Percentiles rank a stretch among this genome's conserved stretches.
Conservation (phyloP, 2,113 vertebrate genomes). For the Psittacula cyanocephala region DNA sequence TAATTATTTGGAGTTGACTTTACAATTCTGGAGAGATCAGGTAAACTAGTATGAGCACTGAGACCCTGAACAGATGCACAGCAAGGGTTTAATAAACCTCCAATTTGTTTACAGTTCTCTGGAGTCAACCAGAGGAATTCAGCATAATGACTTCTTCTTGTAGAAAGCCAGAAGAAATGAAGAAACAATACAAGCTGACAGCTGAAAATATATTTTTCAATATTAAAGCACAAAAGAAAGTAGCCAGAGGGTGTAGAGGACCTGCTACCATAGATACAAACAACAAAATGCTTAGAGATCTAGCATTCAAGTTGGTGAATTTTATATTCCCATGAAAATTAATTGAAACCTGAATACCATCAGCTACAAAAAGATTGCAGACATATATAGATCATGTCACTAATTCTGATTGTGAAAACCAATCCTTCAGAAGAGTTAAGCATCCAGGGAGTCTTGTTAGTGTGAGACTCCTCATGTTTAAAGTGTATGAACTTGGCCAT, state of each 20-base stretch:
- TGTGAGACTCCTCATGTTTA: background rate
- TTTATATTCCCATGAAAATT: background rate
- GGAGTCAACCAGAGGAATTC: background rate
- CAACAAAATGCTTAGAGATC: background rate
- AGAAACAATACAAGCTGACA: conserved; percentile 24
- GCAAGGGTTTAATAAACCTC: background rate
- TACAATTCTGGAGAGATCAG: background rate
- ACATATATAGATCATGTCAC: background rate
- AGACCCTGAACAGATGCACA: background rate
- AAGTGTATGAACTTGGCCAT: background rate
- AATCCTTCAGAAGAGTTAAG: background rate
- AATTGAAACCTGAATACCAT: background rate
- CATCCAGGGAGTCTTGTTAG: background rate
- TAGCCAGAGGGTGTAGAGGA: background rate
- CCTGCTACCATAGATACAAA: background rate
- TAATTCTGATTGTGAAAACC: background rate
- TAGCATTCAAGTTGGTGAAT: background rate
- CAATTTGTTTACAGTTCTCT: background rate
- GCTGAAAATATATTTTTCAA: background rate
- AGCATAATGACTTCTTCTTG: background rate
- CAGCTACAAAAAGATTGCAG: background rate
- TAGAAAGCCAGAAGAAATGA: background rate
- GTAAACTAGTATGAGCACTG: background rate
- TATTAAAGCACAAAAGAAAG: background rate
- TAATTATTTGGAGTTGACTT: background rate